Evolutionary conservation across 2,113 vertebrate genomes (phyloP), one percentile per base, ranked within the genome.

Genomic region (Chionomys nivalis): DNA sequence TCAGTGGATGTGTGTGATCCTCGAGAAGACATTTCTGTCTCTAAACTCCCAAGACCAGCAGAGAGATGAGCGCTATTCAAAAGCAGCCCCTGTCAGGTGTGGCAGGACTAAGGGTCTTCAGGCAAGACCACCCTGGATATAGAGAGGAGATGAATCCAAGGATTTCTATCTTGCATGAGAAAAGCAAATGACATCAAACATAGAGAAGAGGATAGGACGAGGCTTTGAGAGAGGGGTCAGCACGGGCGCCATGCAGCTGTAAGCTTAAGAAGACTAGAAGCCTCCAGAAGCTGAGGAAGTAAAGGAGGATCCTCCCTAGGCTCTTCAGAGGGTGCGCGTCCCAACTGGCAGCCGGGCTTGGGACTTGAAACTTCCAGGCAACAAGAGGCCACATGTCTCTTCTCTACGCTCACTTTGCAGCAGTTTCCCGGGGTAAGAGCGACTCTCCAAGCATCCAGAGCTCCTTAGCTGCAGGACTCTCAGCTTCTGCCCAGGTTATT

Each of bases 281-380:
- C 55, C 16, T 3, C 47, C 7, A 3, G n/a, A 17, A 31, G 28
- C 17, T 36, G 42, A 68, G 6, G 83, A 65, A 2, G 16, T 3
- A 3, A 17, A 44, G 11, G 7, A 49, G 26, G 9, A 3, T 26
- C 47, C 2, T 12, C 3, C 14, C 16, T 1, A 3, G 3, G 31
- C 13, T 10, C 63, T 7, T 66, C 63, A 79, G 26, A 42, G 10
- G 26, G 4, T 9, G 0, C 0, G 0, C 0, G 4, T 47, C 31
- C 33, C 33, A 3, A 3, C 11, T 24, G 39, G 13, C 9, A 23
- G 26, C 7, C n/a, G 9, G 31, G 11, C 8, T 44, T 65, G 0
- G 4, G 44, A n/a, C 31, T n/a, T 47, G 19, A 1, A 19, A 8
- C 12, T 31, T 93, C 31, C 44, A n/a, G n/a, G 39, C 11, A 0